These are phyloP conservation scores for Festucalex cinctus DNA, from an alignment of 2,113 vertebrate genomes.

Conservation along the genomic window DNA sequence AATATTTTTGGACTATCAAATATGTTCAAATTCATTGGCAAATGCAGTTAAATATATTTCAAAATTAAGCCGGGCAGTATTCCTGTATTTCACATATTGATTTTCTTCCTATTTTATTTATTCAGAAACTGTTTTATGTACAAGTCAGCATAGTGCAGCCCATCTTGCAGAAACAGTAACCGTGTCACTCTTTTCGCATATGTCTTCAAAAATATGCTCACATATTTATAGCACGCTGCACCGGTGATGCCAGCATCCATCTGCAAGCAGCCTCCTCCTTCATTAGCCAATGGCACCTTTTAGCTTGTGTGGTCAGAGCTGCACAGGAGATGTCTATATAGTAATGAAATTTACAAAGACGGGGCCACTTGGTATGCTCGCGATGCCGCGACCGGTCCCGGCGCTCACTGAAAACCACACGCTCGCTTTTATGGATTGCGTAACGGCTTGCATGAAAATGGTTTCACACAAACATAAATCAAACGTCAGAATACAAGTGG, in stretches of 20 bases:
- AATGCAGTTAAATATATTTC: too few species aligned
- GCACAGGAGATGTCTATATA: slow-evolving; percentile 62
- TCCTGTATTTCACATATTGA: slow-evolving; percentile 14
- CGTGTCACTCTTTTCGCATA: slow-evolving; percentile 43
- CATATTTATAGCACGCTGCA: slow-evolving; percentile 43
- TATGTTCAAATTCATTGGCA: too few species aligned
- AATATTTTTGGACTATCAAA: too few species aligned
- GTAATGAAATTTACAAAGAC: slow-evolving; percentile 75
- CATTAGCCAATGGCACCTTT: slow-evolving; percentile 73
- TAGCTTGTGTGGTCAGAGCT: slow-evolving; percentile 67
- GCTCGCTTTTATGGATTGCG: slow-evolving; percentile 75
- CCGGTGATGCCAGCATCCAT: slow-evolving; percentile 50
- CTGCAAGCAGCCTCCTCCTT: slow-evolving; percentile 59
- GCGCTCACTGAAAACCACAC: slow-evolving; percentile 69
- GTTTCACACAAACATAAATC: slow-evolving; percentile 78
- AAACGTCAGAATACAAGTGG: slow-evolving; percentile 76
- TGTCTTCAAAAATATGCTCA: slow-evolving; percentile 45
- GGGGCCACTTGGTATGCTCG: slow-evolving; percentile 76
- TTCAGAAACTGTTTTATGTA: slow-evolving; percentile 50
- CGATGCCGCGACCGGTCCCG: slow-evolving; percentile 61
- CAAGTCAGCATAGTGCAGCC: slow-evolving; percentile 41
- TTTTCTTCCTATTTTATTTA: slow-evolving; percentile 33
- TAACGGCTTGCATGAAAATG: slow-evolving; percentile 76
- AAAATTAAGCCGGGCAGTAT: too few species aligned
- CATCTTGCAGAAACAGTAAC: slow-evolving; percentile 35